Evolutionary conservation across 2,888 invertebrate genomes (phyloP), one percentile per base, ranked within the genome.

Genomic region (Drosophila phalerata): DNA sequence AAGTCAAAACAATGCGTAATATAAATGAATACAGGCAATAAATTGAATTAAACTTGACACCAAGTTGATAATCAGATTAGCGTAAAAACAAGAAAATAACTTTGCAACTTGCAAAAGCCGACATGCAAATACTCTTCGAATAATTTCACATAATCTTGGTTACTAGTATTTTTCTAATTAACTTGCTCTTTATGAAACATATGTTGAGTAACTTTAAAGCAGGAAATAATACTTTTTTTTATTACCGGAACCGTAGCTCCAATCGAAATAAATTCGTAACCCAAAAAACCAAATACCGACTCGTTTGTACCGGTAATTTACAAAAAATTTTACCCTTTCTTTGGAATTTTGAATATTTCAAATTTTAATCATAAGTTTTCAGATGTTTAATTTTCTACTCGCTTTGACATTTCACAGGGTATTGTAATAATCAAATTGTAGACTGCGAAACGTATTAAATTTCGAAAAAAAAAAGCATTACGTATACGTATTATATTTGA

Each of bases 21-120:
- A 22, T 49, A 75, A 65, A 66, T 58, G 51, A 79, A 69, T 60
- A 65, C 63, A 38, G 48, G 66, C 67, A 65, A 79, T 77, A 77
- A 81, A 81, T 82, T 69, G 48, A 73, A 82, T 74, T 70, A 63
- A 77, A 80, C 45, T 67, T 73, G 74, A 68, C 78, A 66, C 34
- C 66, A 48, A 62, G 45, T 61, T 56, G 22, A 62, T 65, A 69
- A 66, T 65, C 37, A 53, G 58, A 71, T 77, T 55, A 42, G 38
- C 11, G 22, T 2, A 30, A 42, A 42, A 56, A 17, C 19, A 30
- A 5, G 28, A 45, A 30, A 30, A 30, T 9, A 17, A 19, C n/a
- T 5, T 22, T 15, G 37, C 19, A n/a, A 1, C 19, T 25, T 15
- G 3, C 8, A 6, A 28, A 42, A 43, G 5, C 6, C 40, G n/a